Evolutionary conservation across 2,113 vertebrate genomes (phyloP), one percentile per base, ranked within the genome.

Genomic region (Xenotilapia leptura): DNA sequence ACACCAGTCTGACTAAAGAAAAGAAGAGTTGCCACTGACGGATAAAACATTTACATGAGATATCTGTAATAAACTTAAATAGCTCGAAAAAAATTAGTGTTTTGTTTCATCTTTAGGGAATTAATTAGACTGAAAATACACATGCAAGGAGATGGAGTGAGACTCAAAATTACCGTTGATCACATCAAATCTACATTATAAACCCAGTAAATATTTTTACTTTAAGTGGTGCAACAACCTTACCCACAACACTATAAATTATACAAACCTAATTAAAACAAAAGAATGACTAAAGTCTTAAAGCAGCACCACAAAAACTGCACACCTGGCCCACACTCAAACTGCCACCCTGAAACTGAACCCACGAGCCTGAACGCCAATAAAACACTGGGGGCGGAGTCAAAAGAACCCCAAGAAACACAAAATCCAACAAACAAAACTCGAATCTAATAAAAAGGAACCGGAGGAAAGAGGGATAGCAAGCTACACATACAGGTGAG

Each of bases 381-480:
- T 45, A 40, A 70, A 70, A 70, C n/a, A 23, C 12, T 21, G 33
- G 19, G 36, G 38, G 65, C 0, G 2, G 38, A 70, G 10, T 14
- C 38, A 73, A 23, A 73, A 73, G 40, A 68, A 68, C 36, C 2
- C 21, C 9, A 73, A 73, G 5, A 73, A 10, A 26, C 13, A 26
- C 68, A 45, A 45, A 45, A 26, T 73, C 68, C 68, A 73, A 17
- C 38, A 21, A 45, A 42, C 13, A 73, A 73, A 45, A 73, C 21
- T 45, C 2, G 0, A 45, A 45, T 45, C 40, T 14, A 45, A 70
- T 9, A 73, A 17, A 14, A 73, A 45, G 21, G 21, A 45, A 26
- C 21, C 0, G 2, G 13, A 26, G 36, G 8, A 45, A 26, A 6
- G 62, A 42, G 36, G 5, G 0, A 14, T 0, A 40, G 36, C 62